phyloP scores from a whole-genome alignment of 2,797 vertebrate species.

The Harpagifer antarcticus region DNA sequence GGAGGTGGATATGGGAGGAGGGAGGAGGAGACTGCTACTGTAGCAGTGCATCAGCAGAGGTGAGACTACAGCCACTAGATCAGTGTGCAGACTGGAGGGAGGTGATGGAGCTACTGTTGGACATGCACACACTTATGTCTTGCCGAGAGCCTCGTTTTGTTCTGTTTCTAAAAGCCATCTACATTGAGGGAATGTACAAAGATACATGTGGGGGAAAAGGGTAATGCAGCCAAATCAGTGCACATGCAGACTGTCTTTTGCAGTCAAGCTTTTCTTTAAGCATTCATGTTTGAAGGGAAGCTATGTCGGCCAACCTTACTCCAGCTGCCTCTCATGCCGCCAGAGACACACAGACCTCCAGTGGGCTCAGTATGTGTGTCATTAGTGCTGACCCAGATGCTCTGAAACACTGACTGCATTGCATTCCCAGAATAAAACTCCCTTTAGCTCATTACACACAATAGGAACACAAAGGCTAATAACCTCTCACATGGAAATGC shows the following conservation, averaged over 20 bases:
- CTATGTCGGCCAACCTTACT: constrained; percentile 43
- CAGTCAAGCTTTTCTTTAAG: constrained; percentile 11
- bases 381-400: constrained; percentile 83
- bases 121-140: constrained; percentile 10
- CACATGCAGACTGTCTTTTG: constrained; percentile 24
- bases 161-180: constrained; percentile 19
- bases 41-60: constrained; percentile 80
- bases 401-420: constrained; percentile 67
- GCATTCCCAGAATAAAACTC: constrained; percentile 59
- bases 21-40: constrained; percentile 59
- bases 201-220: not conserved
- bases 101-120: constrained; percentile 31
- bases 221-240: constrained; percentile 33
- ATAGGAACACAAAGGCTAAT: constrained; percentile 12
- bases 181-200: constrained; percentile 9
- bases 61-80: constrained; percentile 68
- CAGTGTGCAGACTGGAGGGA: constrained; percentile 49
- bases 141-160: constrained; percentile 25
- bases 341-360: constrained; percentile 63
- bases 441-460: constrained; percentile 33
- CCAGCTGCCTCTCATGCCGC: constrained; percentile 49
- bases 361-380: constrained; percentile 73
- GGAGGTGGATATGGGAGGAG: constrained; percentile 16
- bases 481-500: constrained; percentile 15
- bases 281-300: constrained; percentile 37